Evolutionary conservation across 2,888 invertebrate species (phyloP), one percentile per base, ranked within the genome.

Genomic region (Mythimna pallens): DNA sequence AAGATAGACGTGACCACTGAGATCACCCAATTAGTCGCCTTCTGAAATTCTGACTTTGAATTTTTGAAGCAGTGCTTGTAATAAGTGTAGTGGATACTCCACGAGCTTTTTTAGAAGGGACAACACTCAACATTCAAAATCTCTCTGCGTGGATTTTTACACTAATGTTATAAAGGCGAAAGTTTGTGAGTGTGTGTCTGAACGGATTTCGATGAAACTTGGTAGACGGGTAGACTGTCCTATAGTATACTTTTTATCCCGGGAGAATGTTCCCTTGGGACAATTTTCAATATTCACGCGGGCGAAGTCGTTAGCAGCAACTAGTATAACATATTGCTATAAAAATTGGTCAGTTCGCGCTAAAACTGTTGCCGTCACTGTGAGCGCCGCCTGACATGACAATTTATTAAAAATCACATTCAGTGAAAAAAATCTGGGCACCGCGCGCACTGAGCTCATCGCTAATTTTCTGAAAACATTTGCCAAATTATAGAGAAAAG

Each of bases 1-100:
- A 75, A 77, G 69, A 77, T 74, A 58, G 72, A 43, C 68, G 34
- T 76, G 78, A 76, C 75, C 52, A 73, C 73, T 84, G 75, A 77
- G 73, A 76, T 68, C 73, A 79, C 69, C 76, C 73, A 66, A 86
- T 78, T 73, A 65, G 64, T 52, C 20, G 69, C 65, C 1, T 30
- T 30, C 30, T 30, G 30, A 30, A 2, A 25, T 25, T 30, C 3
- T 30, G 30, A 30, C 3, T 30, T 30, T 30, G 30, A 47, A 2
- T 75, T 22, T 36, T 12, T 3, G 43, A 25, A 34, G 12, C 12
- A 20, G n/a, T 12, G 25, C 63, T 71, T 65, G 20, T 30, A 70
- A 47, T 50, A 25, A 20, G 4, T 54, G 8, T 34, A 36, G 12
- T 7, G 12, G 2, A 50, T 12, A 14, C 36, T n/a, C 36, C 57